phyloP scores from a whole-genome alignment of 35 echinoderm and acorn worm genomes.

The Ptychodera flava region DNA sequence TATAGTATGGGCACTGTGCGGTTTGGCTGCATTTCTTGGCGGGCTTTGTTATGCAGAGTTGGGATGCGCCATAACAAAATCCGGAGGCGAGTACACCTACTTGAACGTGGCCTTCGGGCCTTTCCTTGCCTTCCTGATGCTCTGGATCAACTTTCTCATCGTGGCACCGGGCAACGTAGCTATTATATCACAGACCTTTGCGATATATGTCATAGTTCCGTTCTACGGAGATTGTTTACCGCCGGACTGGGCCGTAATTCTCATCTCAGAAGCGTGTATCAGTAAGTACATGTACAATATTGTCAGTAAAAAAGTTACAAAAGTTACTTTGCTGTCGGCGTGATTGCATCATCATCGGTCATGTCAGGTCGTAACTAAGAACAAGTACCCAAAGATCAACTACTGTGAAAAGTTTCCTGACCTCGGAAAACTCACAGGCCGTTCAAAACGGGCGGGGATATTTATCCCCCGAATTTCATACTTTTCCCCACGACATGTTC shows the following conservation, averaged over 20 bases:
- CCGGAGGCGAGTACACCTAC: conserved; percentile 91
- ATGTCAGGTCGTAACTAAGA: too few relatives aligned
- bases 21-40: conserved; percentile 13
- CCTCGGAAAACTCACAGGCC: too few relatives aligned
- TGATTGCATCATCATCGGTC: too few relatives aligned
- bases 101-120: conserved; percentile 63
- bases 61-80: conserved; percentile 68
- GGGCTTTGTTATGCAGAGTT: conserved; percentile 87
- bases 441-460: too few relatives aligned
- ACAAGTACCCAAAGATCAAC: too few relatives aligned
- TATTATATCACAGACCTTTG: conserved; percentile 87
- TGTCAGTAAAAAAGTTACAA: too few relatives aligned
- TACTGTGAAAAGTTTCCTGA: too few relatives aligned
- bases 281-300: too few relatives aligned
- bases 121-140: conserved; percentile 75
- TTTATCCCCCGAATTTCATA: too few relatives aligned
- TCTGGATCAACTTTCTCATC: conserved; percentile 86
- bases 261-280: conserved; percentile 58
- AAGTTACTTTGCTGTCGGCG: too few relatives aligned
- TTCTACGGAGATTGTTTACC: conserved; percentile 69
- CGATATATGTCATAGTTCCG: conserved; percentile 71
- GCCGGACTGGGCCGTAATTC: conserved; percentile 40
- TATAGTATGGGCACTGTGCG: conserved; percentile 13
- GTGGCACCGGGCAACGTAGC: conserved; percentile 84
- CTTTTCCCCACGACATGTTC: too few relatives aligned